phyloP scores from a whole-genome alignment of 2,113 vertebrate genomes.

The Orycteropus afer region DNA sequence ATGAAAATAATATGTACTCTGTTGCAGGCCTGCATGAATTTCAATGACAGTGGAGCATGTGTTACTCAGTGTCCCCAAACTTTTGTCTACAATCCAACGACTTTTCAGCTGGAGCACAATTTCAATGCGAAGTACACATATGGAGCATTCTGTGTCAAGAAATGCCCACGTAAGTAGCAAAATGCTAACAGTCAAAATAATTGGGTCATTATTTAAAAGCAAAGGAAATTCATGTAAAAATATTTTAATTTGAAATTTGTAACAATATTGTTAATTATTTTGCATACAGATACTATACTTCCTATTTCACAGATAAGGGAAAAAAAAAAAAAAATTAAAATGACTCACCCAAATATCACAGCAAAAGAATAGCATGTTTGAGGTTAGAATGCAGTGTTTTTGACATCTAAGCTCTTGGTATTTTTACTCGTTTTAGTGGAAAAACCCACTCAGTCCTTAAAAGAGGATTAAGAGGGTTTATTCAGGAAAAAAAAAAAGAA shows the following conservation, averaged over 20 bases:
- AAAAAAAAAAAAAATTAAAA: background rate
- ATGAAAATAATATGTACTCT: background rate
- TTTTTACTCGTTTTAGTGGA: no score
- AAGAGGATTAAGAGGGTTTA: no score
- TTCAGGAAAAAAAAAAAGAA: no score
- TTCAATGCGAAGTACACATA: conserved; percentile 98
- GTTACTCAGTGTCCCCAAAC: conserved; percentile 98
- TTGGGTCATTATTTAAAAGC: background rate
- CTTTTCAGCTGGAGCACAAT: conserved; percentile 96
- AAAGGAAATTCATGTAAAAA: background rate
- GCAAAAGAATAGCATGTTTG: background rate
- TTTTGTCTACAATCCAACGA: conserved; percentile 97
- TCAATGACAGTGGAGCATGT: conserved; percentile 98
- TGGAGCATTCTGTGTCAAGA: conserved; percentile 98
- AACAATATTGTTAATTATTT: background rate
- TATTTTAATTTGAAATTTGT: background rate
- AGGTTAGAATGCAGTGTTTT: background rate
- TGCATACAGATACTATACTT: background rate
- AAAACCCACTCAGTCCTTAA: no score
- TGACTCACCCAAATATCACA: background rate
- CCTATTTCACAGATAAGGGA: background rate
- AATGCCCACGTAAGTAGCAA: conserved; percentile 94
- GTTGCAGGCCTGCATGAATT: conserved; percentile 97
- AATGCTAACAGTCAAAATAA: background rate
- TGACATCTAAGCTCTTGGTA: background rate